Evolutionary conservation across 2,113 vertebrate species (phyloP).

Genomic region (Hypocryptadius cinnamomeus): DNA sequence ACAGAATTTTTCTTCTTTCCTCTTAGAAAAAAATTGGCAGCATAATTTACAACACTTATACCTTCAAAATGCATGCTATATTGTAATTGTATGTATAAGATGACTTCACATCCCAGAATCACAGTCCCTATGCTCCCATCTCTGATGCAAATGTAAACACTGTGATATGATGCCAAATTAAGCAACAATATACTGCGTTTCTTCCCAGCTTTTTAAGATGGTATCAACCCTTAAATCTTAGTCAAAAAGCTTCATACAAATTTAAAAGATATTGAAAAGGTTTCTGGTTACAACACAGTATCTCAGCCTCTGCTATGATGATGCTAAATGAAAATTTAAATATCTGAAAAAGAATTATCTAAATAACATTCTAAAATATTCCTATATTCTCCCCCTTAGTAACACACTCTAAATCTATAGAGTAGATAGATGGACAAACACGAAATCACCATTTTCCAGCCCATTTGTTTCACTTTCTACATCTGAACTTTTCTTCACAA

Average conservation of each 20-base stretch:
- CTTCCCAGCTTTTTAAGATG: background rate
- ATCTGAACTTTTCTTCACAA: background rate
- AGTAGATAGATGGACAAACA: background rate
- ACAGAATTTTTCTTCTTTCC: background rate
- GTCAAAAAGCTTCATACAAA: background rate
- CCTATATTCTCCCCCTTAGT: background rate
- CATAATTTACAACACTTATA: background rate
- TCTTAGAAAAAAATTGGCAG: background rate
- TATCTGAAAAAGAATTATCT: background rate
- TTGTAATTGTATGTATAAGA: background rate
- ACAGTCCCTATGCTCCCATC: background rate
- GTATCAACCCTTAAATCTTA: background rate
- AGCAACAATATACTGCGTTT: background rate
- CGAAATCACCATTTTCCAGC: background rate
- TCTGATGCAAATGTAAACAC: constrained; percentile 2
- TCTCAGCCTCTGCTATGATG: background rate
- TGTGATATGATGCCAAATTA: background rate
- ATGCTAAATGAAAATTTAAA: background rate
- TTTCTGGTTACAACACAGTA: background rate
- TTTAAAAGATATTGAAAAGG: background rate
- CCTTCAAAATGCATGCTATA: background rate
- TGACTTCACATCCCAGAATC: background rate
- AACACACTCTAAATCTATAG: background rate
- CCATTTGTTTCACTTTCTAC: background rate
- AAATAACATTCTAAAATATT: background rate